Evolutionary conservation across 2,113 vertebrate genomes (phyloP), one percentile per base, ranked within the genome.

Genomic region (Haemorhous mexicanus): DNA sequence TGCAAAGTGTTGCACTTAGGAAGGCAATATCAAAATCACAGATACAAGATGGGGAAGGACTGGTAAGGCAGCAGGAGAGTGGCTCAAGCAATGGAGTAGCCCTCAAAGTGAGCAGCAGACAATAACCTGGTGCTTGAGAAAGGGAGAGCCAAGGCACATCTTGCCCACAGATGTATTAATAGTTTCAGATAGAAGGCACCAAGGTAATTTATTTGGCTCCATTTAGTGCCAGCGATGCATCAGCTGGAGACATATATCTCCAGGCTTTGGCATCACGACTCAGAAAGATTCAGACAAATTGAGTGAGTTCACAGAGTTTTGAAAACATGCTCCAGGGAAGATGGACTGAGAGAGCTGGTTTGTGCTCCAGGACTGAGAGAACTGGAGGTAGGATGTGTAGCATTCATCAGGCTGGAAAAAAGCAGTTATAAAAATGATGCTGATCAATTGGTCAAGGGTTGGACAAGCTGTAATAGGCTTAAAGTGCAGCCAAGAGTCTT

Each of bases 1-100:
- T 89, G 94, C 91, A 94, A 95, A 96, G 87, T 46, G 84, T 69
- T 95, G 79, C 89, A 87, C 91, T 97, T 89, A 96, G 66, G 70
- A 91, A 82, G 81, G 62, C 2, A 3, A 91, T 94, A 94, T 66
- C 74, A 75, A 95, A 91, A 84, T 87, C 6, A 0, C 77, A 90
- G 89, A 64, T 89, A 53, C 14, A 35, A 82, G 89, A 82, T 76
- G 84, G 41, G 41, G 41, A 89, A 75, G 81, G 66, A 53, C 69
- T 72, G 81, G 69, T 64, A 46, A 94, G 50, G n/a, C 89, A 95
- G 89, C 81, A 89, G 89, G 80, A 94, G 62, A 73, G 66, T 3
- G 3, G 74, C 86, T 90, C 2, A 6, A 49, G 81, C 58, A 41
- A 72, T 39, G 37, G 69, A 94, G 84, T n/a, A 90, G 64, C 66